A percentile compares a stretch with the other conserved stretches of the same genome.
phyloP scores from a whole-genome alignment of 1,140 invertebrate genomes.

The Heterodera schachtii region DNA sequence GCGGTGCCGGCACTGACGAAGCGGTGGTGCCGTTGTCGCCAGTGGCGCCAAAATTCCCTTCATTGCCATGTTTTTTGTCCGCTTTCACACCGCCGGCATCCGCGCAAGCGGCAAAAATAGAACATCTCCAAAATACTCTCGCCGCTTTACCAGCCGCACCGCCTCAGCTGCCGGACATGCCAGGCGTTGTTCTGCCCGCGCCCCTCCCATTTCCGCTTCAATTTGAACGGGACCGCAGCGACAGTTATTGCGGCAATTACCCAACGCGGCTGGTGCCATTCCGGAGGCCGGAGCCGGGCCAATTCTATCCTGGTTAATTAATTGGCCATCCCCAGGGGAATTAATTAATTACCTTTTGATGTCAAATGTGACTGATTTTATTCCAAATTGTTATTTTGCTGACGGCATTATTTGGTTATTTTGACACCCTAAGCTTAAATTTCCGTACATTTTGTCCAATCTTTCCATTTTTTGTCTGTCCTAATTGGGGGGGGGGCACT shows the following conservation, averaged over 20 bases:
- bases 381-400: too few species aligned
- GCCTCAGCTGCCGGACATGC: background rate
- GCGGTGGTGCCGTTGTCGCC: constrained; percentile 44
- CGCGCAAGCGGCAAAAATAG: background rate
- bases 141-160: background rate
- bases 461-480: too few species aligned
- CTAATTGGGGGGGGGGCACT: too few species aligned
- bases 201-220: constrained; percentile 25
- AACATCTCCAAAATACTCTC: background rate
- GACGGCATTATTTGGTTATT: background rate
- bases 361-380: too few species aligned
- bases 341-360: background rate
- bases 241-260: background rate
- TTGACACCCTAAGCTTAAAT: background rate
- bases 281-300: constrained; percentile 13
- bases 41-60: constrained; percentile 40
- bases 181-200: constrained; percentile 23
- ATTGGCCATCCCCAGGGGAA: too few species aligned
- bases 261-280: constrained; percentile 15
- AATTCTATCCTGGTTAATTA: constrained; percentile 23
- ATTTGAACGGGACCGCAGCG: background rate
- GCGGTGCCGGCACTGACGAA: constrained; percentile 1
- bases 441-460: background rate
- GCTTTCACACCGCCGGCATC: background rate
- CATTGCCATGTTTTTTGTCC: constrained; percentile 26